phyloP scores from a whole-genome alignment of 2,888 invertebrate genomes.

The Lasioglossum malachurum region DNA sequence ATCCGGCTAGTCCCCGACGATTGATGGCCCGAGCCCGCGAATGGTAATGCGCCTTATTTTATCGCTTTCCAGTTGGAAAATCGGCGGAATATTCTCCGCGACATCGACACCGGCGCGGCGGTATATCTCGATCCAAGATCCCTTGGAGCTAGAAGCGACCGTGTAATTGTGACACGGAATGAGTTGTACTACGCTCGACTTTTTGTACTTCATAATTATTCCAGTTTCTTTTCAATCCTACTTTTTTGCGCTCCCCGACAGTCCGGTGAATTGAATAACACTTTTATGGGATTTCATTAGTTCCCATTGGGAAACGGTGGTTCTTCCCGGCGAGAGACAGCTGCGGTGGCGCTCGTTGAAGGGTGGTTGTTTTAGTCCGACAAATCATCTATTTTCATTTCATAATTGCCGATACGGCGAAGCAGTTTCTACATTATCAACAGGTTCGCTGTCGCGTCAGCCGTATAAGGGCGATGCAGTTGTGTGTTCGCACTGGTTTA shows the following conservation, averaged over 20 bases:
- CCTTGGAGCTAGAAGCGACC: not conserved
- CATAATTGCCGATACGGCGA: not conserved
- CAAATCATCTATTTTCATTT: not conserved
- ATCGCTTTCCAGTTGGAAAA: constrained; percentile 7
- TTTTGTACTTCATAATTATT: not conserved
- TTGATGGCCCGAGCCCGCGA: constrained; percentile 21
- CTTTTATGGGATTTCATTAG: not conserved
- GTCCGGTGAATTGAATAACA: constrained; percentile 2
- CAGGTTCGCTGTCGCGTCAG: not conserved
- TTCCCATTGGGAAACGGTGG: not conserved
- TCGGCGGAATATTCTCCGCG: not conserved
- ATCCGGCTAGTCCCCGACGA: not conserved
- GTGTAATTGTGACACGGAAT: constrained; percentile 11
- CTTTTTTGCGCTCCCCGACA: not conserved
- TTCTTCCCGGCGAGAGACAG: not conserved
- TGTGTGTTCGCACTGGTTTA: not conserved
- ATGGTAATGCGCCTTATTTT: constrained; percentile 10
- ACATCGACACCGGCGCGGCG: not conserved
- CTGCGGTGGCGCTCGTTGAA: not conserved
- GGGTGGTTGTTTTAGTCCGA: not conserved
- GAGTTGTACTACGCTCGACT: not conserved
- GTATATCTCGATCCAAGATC: not conserved
- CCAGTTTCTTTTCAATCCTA: constrained; percentile 5
- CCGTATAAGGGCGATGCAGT: not conserved
- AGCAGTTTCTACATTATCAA: not conserved